phyloP scores from a whole-genome alignment of 2,797 vertebrate genomes.

The Petrocephalus sullivani region DNA sequence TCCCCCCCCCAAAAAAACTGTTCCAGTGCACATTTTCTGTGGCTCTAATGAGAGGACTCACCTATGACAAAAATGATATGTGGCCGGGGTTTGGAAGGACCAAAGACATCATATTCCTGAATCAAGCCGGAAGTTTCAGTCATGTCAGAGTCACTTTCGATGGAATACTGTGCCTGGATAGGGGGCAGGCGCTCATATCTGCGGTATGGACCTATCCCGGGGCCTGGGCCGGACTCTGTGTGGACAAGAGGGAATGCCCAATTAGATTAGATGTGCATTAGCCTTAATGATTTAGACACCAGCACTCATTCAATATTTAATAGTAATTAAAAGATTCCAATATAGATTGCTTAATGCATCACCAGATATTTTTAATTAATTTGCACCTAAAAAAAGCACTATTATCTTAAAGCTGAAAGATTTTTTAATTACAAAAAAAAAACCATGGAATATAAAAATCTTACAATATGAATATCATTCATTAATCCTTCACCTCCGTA shows the following conservation, averaged over 20 bases:
- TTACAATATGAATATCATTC: not conserved
- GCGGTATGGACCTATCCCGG: conserved; percentile 33
- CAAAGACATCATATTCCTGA: conserved; percentile 61
- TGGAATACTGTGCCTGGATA: conserved; percentile 59
- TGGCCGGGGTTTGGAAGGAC: conserved; percentile 50
- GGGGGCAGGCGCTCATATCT: conserved; percentile 48
- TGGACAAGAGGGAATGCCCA: not conserved
- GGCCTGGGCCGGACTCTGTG: conserved; percentile 33
- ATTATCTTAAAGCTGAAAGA: not conserved
- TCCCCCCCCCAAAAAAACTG: not conserved
- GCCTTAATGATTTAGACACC: not conserved
- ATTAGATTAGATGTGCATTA: not conserved
- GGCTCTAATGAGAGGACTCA: conserved; percentile 32
- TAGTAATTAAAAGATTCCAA: not conserved
- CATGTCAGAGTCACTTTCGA: conserved; percentile 63
- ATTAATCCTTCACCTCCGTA: not conserved
- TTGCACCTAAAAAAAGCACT: not conserved
- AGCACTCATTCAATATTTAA: not conserved
- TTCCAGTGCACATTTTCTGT: not conserved
- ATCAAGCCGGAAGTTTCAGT: conserved; percentile 58
- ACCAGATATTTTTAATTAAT: not conserved
- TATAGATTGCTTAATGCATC: not conserved
- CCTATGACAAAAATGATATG: conserved; percentile 61
- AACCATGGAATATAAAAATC: not conserved
- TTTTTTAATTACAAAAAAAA: not conserved